A percentile compares a stretch with the other conserved stretches of the same genome.
Evolutionary conservation across 2,888 invertebrate genomes (phyloP).

Genomic region (Rotaria socialis): DNA sequence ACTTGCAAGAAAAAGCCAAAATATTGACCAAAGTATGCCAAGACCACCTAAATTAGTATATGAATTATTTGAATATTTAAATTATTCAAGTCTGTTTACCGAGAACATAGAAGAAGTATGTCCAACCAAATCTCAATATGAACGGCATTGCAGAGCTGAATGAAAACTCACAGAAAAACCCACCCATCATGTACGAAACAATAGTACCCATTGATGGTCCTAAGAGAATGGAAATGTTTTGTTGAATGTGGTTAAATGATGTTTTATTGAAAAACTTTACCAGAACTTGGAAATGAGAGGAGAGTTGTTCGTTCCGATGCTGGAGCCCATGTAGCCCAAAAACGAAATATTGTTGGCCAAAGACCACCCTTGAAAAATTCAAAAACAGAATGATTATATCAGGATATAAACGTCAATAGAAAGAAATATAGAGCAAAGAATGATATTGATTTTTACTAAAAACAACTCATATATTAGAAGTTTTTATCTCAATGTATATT

Average conservation of each 20-base stretch:
- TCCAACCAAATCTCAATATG: conserved; percentile 14
- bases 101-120: background rate
- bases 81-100: background rate
- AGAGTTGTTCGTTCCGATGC: background rate
- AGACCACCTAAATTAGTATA: background rate
- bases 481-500: background rate
- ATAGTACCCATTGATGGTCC: conserved; percentile 32
- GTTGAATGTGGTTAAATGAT: background rate
- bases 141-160: background rate
- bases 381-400: no score
- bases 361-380: background rate
- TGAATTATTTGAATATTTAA: background rate
- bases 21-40: background rate
- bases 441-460: no score
- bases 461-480: no score
- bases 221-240: background rate
- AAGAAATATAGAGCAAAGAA: no score
- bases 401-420: no score
- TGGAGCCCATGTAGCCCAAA: conserved; percentile 17
- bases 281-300: background rate
- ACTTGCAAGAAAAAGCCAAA: conserved; percentile 9
- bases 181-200: background rate
- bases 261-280: background rate
- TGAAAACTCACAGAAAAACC: background rate
- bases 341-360: conserved; percentile 27